phyloP scores from a whole-genome alignment of 2,113 vertebrate species.

The Tenrec ecaudatus region DNA sequence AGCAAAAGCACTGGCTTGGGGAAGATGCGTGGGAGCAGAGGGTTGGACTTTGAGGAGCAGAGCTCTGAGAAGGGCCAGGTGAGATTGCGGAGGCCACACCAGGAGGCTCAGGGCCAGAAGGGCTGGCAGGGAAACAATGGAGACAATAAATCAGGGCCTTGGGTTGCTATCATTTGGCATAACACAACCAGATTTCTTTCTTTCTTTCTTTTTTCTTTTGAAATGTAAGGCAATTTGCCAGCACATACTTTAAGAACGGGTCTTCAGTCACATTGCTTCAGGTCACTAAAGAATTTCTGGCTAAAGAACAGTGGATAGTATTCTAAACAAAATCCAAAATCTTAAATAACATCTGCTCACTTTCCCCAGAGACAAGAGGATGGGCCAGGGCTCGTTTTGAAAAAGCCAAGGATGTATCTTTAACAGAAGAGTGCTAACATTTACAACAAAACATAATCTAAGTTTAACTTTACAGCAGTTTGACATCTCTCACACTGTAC shows the following conservation, averaged over 20 bases:
- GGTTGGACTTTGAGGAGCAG: no score
- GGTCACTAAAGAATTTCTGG: slow-evolving; percentile 87
- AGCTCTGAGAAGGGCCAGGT: slow-evolving; percentile 8
- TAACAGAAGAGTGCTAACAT: slow-evolving; percentile 85
- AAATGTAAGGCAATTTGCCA: slow-evolving; percentile 91
- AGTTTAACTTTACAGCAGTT: slow-evolving; percentile 90
- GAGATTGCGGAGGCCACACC: no score
- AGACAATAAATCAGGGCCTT: slow-evolving; percentile 89
- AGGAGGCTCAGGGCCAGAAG: no score
- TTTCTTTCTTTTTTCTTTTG: slow-evolving; percentile 77
- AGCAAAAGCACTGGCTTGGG: slow-evolving; percentile 59
- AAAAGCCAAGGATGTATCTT: slow-evolving; percentile 90
- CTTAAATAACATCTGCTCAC: slow-evolving; percentile 83
- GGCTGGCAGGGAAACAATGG: slow-evolving; percentile 84
- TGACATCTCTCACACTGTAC: slow-evolving; percentile 86
- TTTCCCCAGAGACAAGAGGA: slow-evolving; percentile 81
- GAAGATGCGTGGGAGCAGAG: slow-evolving; percentile 52
- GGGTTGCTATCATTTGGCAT: slow-evolving; percentile 90
- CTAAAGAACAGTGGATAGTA: slow-evolving; percentile 85
- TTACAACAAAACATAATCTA: no score
- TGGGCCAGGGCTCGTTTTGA: slow-evolving; percentile 63
- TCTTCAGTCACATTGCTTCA: slow-evolving; percentile 87
- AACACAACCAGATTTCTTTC: slow-evolving; percentile 88
- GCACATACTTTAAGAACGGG: slow-evolving; percentile 86
- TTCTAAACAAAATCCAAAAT: slow-evolving; percentile 79